phyloP scores from a whole-genome alignment of 2,888 invertebrate genomes.

The Eurois occulta region DNA sequence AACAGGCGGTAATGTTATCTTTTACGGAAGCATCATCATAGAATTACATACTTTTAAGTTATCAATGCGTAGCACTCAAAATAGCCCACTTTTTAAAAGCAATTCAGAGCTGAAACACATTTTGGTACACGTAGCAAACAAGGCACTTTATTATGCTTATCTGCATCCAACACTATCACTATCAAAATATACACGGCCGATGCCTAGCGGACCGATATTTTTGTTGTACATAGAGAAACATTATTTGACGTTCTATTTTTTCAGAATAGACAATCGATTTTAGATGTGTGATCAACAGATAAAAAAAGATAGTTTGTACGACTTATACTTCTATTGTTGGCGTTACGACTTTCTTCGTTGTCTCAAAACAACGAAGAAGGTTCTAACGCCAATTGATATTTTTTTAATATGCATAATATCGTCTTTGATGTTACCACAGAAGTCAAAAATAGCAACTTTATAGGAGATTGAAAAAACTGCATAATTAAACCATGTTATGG shows the following conservation, averaged over 20 bases:
- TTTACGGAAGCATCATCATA: background rate
- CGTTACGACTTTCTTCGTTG: background rate
- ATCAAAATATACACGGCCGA: background rate
- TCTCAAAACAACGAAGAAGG: too few relatives aligned
- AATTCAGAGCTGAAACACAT: background rate
- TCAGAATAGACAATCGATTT: background rate
- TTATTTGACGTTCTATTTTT: background rate
- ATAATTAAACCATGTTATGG: too few relatives aligned
- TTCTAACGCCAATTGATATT: too few relatives aligned
- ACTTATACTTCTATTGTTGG: background rate
- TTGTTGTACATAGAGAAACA: background rate
- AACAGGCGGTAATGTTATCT: background rate
- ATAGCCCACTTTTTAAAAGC: background rate
- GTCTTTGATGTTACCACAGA: too few relatives aligned
- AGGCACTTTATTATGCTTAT: background rate
- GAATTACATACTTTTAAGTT: background rate
- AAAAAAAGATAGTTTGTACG: background rate
- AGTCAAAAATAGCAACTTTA: too few relatives aligned
- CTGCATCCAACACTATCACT: background rate
- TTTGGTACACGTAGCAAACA: background rate
- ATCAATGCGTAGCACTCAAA: background rate
- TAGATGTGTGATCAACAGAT: background rate
- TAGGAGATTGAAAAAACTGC: too few relatives aligned
- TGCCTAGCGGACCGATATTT: background rate
- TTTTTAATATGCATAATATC: background rate